Evolutionary conservation across 2,888 invertebrate species (phyloP).

Genomic region (Tenthredo distinguenda): DNA sequence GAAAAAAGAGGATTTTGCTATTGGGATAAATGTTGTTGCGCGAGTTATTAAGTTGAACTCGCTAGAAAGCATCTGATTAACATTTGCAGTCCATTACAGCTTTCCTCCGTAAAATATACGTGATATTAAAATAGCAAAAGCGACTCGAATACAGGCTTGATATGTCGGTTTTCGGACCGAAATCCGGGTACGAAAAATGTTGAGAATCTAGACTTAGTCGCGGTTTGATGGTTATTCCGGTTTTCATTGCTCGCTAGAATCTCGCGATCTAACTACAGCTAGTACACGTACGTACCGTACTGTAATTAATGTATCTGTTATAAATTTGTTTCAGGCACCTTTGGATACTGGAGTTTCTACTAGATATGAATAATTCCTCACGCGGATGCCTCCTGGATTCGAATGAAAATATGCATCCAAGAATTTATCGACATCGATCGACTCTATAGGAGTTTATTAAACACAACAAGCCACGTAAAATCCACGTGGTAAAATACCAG

Average conservation of each 20-base stretch:
- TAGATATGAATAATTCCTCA: conserved; percentile 55
- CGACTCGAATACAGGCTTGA: not conserved
- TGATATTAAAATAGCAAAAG: not conserved
- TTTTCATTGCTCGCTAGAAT: not conserved
- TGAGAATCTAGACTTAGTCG: not conserved
- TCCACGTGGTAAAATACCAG: not conserved
- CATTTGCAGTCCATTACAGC: not conserved
- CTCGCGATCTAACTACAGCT: not conserved
- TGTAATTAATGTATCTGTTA: not conserved
- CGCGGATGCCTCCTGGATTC: not conserved
- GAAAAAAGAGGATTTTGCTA: not conserved
- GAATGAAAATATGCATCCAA: not conserved
- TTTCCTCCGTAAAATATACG: not conserved
- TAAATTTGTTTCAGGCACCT: conserved; percentile 66
- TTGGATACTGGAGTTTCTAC: conserved; percentile 66
- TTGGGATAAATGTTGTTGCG: not conserved
- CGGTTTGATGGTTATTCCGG: not conserved
- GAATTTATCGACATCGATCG: not conserved
- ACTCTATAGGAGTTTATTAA: not conserved
- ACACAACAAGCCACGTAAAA: not conserved
- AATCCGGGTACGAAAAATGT: conserved; percentile 11
- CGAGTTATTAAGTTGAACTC: conserved; percentile 10
- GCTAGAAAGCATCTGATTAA: conserved; percentile 41
- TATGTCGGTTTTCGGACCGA: not conserved
- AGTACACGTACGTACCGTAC: not conserved